Evolutionary conservation across 2,113 vertebrate species (phyloP).

Genomic region (Cathartes aura): DNA sequence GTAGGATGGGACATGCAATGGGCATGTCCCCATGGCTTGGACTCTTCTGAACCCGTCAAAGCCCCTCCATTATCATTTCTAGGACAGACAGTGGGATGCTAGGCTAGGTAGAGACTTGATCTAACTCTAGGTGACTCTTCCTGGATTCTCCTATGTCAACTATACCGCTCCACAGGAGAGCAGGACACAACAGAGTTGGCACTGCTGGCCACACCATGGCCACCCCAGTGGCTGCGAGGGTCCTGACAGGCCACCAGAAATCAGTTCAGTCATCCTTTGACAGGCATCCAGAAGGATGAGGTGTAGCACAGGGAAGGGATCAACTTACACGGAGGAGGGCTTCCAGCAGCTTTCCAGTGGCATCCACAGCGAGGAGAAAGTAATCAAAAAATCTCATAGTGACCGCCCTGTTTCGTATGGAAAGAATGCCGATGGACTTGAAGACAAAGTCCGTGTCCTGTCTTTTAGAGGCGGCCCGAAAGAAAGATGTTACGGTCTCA

Average conservation of each 20-base stretch:
- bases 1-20: not conserved
- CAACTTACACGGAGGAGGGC: not conserved
- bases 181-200: not conserved
- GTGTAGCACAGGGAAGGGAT: not conserved
- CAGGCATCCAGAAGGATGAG: not conserved
- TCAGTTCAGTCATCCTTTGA: not conserved
- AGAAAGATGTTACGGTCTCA: not conserved
- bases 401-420: not conserved
- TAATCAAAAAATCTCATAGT: not conserved
- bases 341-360: not conserved
- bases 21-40: not conserved
- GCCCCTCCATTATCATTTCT: not conserved
- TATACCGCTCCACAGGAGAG: not conserved
- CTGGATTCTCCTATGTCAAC: not conserved
- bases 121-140: not conserved
- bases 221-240: fast-evolving
- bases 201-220: not conserved
- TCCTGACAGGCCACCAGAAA: not conserved
- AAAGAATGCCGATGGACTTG: not conserved
- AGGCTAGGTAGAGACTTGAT: not conserved
- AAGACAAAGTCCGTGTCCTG: not conserved
- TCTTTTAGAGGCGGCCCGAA: not conserved
- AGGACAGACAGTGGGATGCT: not conserved
- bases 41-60: not conserved
- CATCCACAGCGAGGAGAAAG: not conserved